phyloP scores from a whole-genome alignment of 2,888 invertebrate genomes.

The Baronia brevicornis region DNA sequence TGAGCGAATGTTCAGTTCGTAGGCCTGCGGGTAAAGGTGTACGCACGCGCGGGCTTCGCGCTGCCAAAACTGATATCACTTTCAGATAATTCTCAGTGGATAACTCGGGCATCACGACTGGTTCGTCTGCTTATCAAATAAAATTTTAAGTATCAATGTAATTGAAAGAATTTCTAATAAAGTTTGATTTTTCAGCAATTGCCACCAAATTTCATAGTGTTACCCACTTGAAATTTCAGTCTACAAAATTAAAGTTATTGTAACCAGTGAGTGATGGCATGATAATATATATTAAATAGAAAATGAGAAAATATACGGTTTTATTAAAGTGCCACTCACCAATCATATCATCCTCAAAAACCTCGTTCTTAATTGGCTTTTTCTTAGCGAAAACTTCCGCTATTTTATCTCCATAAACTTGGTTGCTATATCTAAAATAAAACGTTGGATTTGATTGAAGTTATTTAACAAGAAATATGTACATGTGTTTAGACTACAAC shows the following conservation, averaged over 20 bases:
- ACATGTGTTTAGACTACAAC: too few relatives aligned
- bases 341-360: constrained; percentile 57
- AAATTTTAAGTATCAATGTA: neutral
- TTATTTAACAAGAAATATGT: too few relatives aligned
- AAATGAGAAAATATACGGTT: neutral
- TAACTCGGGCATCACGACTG: constrained; percentile 51
- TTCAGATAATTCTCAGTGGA: constrained; percentile 86
- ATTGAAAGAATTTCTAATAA: neutral
- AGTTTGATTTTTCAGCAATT: neutral
- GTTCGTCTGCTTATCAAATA: neutral
- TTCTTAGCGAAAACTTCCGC: constrained; percentile 77
- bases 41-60: constrained; percentile 82
- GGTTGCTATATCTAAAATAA: constrained; percentile 73
- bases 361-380: constrained; percentile 54
- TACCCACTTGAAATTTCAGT: too few relatives aligned
- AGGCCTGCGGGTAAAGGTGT: constrained; percentile 80
- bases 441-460: too few relatives aligned
- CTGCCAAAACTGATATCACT: constrained; percentile 84
- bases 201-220: too few relatives aligned
- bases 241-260: too few relatives aligned
- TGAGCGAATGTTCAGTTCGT: constrained; percentile 55
- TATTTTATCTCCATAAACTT: constrained; percentile 83
- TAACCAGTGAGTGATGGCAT: too few relatives aligned
- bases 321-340: constrained; percentile 22
- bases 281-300: too few relatives aligned